Evolutionary conservation across 2,888 invertebrate species (phyloP).

Genomic region (Conomelus anceps): DNA sequence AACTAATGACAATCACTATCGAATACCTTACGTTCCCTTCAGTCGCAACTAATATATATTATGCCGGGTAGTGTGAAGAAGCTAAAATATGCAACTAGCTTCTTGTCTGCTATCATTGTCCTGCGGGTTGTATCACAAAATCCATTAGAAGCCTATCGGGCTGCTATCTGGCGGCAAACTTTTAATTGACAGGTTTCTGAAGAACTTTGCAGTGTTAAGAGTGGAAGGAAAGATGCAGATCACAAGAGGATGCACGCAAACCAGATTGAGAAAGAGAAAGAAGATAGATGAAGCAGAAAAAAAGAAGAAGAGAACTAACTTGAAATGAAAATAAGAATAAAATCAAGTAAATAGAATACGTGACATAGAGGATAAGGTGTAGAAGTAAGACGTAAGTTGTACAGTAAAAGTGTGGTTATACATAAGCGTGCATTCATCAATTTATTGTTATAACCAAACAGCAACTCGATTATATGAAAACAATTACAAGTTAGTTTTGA

Average conservation of each 20-base stretch:
- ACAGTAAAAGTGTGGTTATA: background rate
- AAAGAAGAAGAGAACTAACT: background rate
- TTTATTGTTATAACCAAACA: no score
- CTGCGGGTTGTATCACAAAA: background rate
- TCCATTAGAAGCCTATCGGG: background rate
- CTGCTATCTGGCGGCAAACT: background rate
- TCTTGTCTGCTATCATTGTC: background rate
- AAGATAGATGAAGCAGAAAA: background rate
- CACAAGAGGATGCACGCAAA: background rate
- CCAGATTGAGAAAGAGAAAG: background rate
- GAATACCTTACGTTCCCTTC: background rate
- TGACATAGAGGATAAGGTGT: background rate
- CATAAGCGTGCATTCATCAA: no score
- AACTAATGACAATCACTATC: background rate
- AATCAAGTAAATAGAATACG: background rate
- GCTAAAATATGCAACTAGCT: background rate
- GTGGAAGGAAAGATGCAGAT: background rate
- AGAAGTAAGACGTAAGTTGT: background rate
- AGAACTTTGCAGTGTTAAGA: background rate
- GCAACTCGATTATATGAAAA: no score
- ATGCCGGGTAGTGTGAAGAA: background rate
- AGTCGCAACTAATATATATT: background rate
- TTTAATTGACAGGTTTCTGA: background rate
- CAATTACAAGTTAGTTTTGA: no score
- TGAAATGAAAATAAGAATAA: background rate